Evolutionary conservation across 2,113 vertebrate species (phyloP).

Genomic region (Pungitius pungitius): DNA sequence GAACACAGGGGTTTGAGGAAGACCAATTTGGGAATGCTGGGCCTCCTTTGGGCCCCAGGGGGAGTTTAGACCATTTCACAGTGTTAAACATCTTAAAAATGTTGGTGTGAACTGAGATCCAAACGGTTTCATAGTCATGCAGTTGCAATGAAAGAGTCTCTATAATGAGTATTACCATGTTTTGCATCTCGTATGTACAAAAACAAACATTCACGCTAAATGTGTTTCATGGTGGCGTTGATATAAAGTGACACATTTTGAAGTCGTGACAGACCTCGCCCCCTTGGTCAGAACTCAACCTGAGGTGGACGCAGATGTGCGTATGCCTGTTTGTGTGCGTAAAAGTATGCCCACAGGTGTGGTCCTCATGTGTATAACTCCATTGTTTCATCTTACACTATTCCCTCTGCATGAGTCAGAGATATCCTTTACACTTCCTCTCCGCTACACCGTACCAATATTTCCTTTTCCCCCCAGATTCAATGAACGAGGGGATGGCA

Average conservation of each 20-base stretch:
- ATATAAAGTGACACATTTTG: neutral
- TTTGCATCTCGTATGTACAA: neutral
- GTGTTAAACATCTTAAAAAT: neutral
- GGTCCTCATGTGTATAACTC: constrained; percentile 20
- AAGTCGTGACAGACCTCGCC: no score
- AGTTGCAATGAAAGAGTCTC: neutral
- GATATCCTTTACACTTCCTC: constrained; percentile 19
- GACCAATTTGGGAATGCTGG: neutral
- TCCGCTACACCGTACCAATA: neutral
- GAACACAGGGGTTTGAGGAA: neutral
- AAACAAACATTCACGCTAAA: neutral
- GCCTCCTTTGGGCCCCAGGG: neutral
- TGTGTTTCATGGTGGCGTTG: neutral
- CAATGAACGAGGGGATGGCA: constrained; percentile 13
- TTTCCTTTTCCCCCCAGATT: constrained; percentile 23
- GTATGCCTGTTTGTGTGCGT: neutral
- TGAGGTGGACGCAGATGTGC: neutral
- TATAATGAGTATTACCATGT: neutral
- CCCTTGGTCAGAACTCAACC: no score
- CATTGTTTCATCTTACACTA: constrained; percentile 32
- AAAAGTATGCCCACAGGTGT: constrained; percentile 26
- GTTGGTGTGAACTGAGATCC: no score
- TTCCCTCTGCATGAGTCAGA: constrained; percentile 26
- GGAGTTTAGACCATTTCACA: constrained; percentile 24
- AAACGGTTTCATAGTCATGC: no score